phyloP scores from a whole-genome alignment of 1,140 invertebrate species.

The Camponotus floridanus region DNA sequence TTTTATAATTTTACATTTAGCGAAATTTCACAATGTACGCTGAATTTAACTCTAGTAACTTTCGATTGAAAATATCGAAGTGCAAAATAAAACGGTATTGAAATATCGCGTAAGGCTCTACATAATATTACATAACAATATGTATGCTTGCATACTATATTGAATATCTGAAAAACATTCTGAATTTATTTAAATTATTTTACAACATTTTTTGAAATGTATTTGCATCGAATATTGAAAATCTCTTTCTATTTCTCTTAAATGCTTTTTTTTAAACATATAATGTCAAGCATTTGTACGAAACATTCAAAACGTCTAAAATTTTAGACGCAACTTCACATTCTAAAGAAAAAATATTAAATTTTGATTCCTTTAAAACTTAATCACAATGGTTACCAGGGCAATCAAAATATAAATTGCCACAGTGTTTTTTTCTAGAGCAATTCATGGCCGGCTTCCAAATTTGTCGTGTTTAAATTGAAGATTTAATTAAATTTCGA shows the following conservation, averaged over 20 bases:
- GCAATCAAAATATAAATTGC: conserved; percentile 68
- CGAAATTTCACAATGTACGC: conserved; percentile 4
- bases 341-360: neutral
- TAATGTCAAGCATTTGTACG: neutral
- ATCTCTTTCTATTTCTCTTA: no score
- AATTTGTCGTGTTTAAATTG: conserved; percentile 53
- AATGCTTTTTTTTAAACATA: neutral
- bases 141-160: neutral
- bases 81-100: neutral
- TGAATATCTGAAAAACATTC: neutral
- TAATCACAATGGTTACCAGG: conserved; percentile 51
- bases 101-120: neutral
- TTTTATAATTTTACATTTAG: neutral
- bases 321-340: neutral
- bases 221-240: no score
- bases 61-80: neutral
- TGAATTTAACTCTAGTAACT: conserved; percentile 1
- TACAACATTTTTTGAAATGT: no score
- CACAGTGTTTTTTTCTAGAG: conserved; percentile 43
- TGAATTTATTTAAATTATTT: neutral
- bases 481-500: conserved; percentile 51
- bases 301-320: no score
- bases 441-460: conserved; percentile 52
- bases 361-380: conserved; percentile 21
- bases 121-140: neutral